Conservation (phyloP, 92 coral and sea anemone species). For the Phenganax subtilis region DNA sequence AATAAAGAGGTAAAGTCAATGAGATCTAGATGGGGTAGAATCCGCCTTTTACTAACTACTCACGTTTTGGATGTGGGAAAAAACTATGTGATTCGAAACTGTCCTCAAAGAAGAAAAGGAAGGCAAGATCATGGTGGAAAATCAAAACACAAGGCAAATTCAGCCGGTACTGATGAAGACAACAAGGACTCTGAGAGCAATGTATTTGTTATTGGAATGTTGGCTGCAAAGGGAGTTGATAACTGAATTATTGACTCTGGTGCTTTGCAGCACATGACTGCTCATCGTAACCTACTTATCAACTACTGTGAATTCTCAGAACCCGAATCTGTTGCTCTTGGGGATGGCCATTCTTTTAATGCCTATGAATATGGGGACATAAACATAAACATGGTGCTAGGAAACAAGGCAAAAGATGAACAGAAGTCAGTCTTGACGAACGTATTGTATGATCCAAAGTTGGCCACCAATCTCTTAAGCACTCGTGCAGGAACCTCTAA, state of each 20-base stretch:
- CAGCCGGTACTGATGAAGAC: constrained; percentile 33
- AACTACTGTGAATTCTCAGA: constrained; percentile 41
- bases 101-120: constrained; percentile 32
- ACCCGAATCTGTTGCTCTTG: constrained; percentile 40
- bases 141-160: constrained; percentile 40
- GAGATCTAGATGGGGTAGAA: too few relatives aligned
- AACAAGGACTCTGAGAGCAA: constrained; percentile 43
- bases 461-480: constrained; percentile 53
- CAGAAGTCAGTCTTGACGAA: constrained; percentile 53
- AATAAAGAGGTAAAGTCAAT: too few relatives aligned
- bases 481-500: constrained; percentile 52
- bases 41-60: too few relatives aligned
- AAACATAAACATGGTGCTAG: constrained; percentile 51
- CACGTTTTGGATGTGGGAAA: constrained; percentile 44
- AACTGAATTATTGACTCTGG: constrained; percentile 49
- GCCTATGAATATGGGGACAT: constrained; percentile 53
- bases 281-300: constrained; percentile 40
- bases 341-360: constrained; percentile 58
- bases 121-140: not conserved
- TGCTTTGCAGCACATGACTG: constrained; percentile 55
- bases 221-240: not conserved
- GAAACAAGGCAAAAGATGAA: constrained; percentile 13
- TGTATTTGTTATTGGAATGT: constrained; percentile 38
- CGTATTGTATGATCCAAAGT: constrained; percentile 51
- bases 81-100: constrained; percentile 50